Evolutionary conservation across 1,140 invertebrate genomes (phyloP).

Genomic region (Linepithema humile): DNA sequence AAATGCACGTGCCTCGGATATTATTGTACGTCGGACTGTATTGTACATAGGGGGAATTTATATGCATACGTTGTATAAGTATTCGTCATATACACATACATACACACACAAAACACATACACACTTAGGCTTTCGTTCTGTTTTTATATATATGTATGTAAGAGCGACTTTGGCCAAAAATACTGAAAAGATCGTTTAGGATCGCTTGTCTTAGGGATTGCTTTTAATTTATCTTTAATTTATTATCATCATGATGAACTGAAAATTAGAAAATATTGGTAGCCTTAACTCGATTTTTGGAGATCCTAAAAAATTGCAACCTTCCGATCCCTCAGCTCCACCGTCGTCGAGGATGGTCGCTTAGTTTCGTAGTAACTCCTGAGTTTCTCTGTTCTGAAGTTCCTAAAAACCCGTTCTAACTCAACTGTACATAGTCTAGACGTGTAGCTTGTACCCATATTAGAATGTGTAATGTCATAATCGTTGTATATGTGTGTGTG

Average conservation of each 20-base stretch:
- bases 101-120: background rate
- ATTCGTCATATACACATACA: conserved; percentile 30
- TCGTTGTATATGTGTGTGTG: conserved; percentile 4
- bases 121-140: conserved; percentile 45
- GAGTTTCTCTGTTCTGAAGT: conserved; percentile 71
- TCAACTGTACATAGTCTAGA: conserved; percentile 67
- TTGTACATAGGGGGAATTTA: conserved; percentile 34
- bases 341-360: background rate
- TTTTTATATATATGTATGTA: no score
- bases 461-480: conserved; percentile 37
- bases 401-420: conserved; percentile 68
- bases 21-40: conserved; percentile 43
- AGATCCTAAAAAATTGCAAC: conserved; percentile 18
- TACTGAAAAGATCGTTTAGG: conserved; percentile 32
- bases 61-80: conserved; percentile 30
- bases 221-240: conserved; percentile 46
- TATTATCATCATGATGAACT: conserved; percentile 2
- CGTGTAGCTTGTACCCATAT: conserved; percentile 59
- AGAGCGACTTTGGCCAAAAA: conserved; percentile 60
- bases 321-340: background rate
- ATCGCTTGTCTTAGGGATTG: background rate
- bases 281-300: background rate
- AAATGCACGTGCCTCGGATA: conserved; percentile 64
- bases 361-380: conserved; percentile 65
- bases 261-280: conserved; percentile 1